phyloP scores from a whole-genome alignment of 2,888 invertebrate species.

The Oxytorus armatus region DNA sequence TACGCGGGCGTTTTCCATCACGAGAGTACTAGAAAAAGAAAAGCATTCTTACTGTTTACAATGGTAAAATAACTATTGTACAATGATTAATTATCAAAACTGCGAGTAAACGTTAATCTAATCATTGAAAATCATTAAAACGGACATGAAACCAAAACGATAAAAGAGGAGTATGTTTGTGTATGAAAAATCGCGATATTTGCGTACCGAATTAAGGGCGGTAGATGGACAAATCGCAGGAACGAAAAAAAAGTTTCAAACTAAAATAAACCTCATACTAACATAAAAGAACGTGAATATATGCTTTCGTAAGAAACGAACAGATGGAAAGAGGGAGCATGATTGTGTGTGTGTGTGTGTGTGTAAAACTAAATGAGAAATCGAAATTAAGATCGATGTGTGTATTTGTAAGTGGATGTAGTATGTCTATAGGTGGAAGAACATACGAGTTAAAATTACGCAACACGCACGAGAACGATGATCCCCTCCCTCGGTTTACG shows the following conservation, averaged over 20 bases:
- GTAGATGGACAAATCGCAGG: neutral
- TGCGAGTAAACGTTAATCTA: no score
- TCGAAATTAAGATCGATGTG: constrained; percentile 47
- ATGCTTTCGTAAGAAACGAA: constrained; percentile 15
- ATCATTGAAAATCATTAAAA: no score
- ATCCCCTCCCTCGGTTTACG: constrained; percentile 67
- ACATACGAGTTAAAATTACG: constrained; percentile 71
- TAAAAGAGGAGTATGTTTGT: neutral
- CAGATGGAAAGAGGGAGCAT: constrained; percentile 23
- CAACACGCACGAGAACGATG: constrained; percentile 58
- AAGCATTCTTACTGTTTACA: no score
- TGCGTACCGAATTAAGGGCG: neutral
- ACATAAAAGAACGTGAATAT: neutral
- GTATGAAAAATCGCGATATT: constrained; percentile 14
- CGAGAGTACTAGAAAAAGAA: neutral
- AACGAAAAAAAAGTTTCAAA: neutral
- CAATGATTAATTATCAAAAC: no score
- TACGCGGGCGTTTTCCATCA: neutral
- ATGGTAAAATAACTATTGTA: no score
- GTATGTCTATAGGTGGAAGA: constrained; percentile 27
- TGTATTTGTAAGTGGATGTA: constrained; percentile 48
- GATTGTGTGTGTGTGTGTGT: neutral
- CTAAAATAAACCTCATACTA: constrained; percentile 9
- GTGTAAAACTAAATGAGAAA: constrained; percentile 41
- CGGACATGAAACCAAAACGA: no score